Conservation (phyloP, 37 sponge, comb jelly and placozoan genomes). For the Theonella swinhoei region DNA sequence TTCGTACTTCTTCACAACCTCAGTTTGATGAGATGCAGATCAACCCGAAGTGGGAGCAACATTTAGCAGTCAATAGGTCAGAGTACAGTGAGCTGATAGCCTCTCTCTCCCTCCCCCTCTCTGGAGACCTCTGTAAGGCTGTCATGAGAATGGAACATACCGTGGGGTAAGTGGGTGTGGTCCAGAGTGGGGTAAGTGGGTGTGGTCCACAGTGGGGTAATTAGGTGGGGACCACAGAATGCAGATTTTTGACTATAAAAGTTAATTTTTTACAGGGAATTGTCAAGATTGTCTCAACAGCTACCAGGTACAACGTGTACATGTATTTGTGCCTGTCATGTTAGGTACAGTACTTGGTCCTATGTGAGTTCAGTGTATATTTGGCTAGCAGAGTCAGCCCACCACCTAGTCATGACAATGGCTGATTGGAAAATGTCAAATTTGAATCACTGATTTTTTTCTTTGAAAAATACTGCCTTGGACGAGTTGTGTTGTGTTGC, state of each 20-base stretch:
- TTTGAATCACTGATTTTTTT: no score
- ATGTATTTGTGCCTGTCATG: no score
- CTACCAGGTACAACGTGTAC: no score
- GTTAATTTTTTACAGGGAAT: neutral
- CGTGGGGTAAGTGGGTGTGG: conserved; percentile 23
- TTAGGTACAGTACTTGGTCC: no score
- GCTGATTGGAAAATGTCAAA: no score
- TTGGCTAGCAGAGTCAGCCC: no score
- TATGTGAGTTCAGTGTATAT: no score
- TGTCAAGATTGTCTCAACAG: neutral
- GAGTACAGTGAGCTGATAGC: conserved; percentile 28
- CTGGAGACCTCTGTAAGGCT: conserved; percentile 39
- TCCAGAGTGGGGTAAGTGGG: neutral
- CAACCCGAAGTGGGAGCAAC: conserved; percentile 31
- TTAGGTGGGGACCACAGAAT: neutral
- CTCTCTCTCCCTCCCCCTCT: conserved; percentile 31
- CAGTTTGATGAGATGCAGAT: conserved; percentile 71
- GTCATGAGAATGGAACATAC: conserved; percentile 72
- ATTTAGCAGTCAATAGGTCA: conserved; percentile 51
- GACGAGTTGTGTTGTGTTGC: no score
- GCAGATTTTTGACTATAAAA: neutral
- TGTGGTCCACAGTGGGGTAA: neutral
- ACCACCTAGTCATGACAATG: no score
- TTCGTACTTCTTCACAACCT: neutral
- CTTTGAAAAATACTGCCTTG: no score